Percentiles rank a stretch among this genome's conserved stretches.
Evolutionary conservation across 2,113 vertebrate genomes (phyloP).

Genomic region (Glareola pratincola): DNA sequence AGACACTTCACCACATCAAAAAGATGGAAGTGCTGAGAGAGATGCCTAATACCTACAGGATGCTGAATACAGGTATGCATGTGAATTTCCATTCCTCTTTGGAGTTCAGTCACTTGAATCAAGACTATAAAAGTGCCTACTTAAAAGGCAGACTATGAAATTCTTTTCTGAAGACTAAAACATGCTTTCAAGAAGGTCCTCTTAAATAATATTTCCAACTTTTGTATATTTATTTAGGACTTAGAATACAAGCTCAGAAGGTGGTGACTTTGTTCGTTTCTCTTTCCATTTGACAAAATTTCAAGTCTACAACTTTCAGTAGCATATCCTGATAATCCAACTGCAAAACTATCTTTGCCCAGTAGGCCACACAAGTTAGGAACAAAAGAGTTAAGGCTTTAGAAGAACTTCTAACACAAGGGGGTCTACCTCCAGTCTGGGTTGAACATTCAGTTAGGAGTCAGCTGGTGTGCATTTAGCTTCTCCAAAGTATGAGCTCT

Average conservation of each 20-base stretch:
- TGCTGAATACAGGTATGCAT: neutral
- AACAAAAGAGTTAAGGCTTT: neutral
- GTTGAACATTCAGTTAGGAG: neutral
- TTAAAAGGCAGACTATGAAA: neutral
- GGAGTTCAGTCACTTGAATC: neutral
- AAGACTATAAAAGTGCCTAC: neutral
- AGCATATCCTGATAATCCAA: neutral
- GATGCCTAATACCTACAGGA: neutral
- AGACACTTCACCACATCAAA: neutral
- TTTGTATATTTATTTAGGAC: neutral
- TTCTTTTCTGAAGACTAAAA: neutral
- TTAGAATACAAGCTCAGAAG: neutral
- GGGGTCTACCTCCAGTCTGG: neutral
- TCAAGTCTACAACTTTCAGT: neutral
- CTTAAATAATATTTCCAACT: neutral
- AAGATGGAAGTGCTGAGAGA: neutral
- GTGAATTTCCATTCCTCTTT: neutral
- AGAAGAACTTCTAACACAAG: neutral
- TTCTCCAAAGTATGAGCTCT: neutral
- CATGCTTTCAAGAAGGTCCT: neutral
- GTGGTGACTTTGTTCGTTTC: neutral
- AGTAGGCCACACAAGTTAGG: neutral
- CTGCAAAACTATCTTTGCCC: neutral
- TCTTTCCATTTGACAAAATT: neutral
- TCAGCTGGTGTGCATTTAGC: neutral